Percentiles rank a stretch among this genome's conserved stretches.
phyloP scores from a whole-genome alignment of 2,888 invertebrate genomes.

The Alcis repandata region DNA sequence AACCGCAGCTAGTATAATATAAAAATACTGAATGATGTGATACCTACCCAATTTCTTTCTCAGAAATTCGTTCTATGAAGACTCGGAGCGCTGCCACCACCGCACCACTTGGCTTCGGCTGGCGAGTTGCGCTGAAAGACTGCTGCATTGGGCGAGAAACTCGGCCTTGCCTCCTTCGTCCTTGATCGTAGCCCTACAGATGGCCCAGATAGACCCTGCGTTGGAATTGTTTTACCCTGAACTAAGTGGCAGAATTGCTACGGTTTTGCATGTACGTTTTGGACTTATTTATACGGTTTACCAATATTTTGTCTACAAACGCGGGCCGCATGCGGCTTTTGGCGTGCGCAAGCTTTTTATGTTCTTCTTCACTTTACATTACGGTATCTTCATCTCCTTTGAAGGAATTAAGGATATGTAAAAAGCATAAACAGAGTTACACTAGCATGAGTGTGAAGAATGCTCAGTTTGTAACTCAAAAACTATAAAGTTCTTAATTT shows the following conservation, averaged over 20 bases:
- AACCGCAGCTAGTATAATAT: too few relatives aligned
- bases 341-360: too few relatives aligned
- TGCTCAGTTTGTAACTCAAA: too few relatives aligned
- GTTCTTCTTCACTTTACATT: too few relatives aligned
- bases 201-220: slow-evolving; percentile 72
- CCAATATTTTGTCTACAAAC: not conserved
- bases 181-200: slow-evolving; percentile 65
- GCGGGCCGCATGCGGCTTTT: not conserved
- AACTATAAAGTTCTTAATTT: too few relatives aligned
- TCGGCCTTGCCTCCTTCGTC: slow-evolving; percentile 72
- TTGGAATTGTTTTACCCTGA: slow-evolving; percentile 71
- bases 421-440: too few relatives aligned
- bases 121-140: slow-evolving; percentile 56
- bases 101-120: slow-evolving; percentile 74
- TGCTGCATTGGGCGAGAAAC: slow-evolving; percentile 68
- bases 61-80: slow-evolving; percentile 68
- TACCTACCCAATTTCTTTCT: too few relatives aligned
- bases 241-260: slow-evolving; percentile 58
- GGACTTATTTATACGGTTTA: slow-evolving; percentile 14
- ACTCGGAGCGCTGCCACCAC: slow-evolving; percentile 58
- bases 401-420: too few relatives aligned
- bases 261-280: slow-evolving; percentile 56
- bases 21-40: too few relatives aligned
- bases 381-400: too few relatives aligned
- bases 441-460: too few relatives aligned